Base-by-base conservation (phyloP, 2,888 invertebrate genomes). In the Leptodirus hochenwartii region DNA sequence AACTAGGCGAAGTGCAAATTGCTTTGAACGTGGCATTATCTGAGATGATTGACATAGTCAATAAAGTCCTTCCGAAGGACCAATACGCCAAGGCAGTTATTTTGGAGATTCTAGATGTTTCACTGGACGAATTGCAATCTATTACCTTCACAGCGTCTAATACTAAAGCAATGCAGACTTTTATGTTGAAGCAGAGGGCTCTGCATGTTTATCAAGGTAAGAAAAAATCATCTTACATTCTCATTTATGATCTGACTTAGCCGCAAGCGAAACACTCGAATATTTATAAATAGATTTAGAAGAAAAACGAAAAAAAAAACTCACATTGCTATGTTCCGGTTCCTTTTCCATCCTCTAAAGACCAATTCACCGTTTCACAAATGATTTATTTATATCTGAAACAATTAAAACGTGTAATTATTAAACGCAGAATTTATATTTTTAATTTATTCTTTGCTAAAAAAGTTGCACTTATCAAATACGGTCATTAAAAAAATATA, bases 151-250 rank as follows among this genome's bases (percentile, higher is more conserved):
- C 69, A 25, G 52, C 59, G 32, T 8, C 8, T n/a, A 69, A 75
- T 43, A 78, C 77, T 9, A 55, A 54, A 32, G 52, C 68, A 37
- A 61, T 77, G 43, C 48, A 60, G 37, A 58, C 62, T 40, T 82
- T 85, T 47, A 79, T 85, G 53, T 61, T 96, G 17, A 65, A 68
- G 37, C 78, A 91, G 47, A 69, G 98, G 39, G 85, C 90, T 3
- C 57, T 76, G 15, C 96, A 98, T 51, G 95, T 96, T 10, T 76
- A 78, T 44, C 66, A 73, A 63, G 77, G 76, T 74, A 51, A 52
- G 47, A 11, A 17, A 5, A 13, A n/a, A n/a, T 37, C 6, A 13
- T 23, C 10, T 22, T 16, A n/a, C 13, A 27, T 17, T 2, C 13
- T 2, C n/a, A 4, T 20, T 29, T 15, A 29, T 16, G 20, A 8